Conservation (phyloP, 2,113 vertebrate genomes). For the Calonectris borealis region DNA sequence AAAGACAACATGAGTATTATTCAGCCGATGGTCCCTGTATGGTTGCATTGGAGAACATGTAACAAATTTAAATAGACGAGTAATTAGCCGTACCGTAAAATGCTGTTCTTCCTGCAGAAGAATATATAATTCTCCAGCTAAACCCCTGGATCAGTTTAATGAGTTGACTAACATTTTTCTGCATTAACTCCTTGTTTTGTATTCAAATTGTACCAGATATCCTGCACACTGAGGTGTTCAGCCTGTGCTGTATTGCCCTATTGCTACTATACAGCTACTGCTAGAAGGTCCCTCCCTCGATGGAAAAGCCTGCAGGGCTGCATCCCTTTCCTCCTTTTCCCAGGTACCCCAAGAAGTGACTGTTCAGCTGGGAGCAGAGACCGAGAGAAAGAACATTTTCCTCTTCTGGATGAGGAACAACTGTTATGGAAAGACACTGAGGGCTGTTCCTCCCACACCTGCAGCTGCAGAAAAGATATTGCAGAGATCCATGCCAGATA, state of each 20-base stretch:
- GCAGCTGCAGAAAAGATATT: neutral
- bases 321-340: neutral
- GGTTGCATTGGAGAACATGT: rapidly evolving
- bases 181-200: neutral
- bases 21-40: neutral
- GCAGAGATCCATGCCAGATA: neutral
- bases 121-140: neutral
- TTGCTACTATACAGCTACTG: neutral
- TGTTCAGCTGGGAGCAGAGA: neutral
- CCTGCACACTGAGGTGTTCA: neutral
- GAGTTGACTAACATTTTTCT: neutral
- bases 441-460: neutral
- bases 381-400: neutral
- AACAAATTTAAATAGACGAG: neutral
- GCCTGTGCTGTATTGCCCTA: neutral
- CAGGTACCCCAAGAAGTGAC: neutral
- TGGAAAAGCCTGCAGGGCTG: neutral
- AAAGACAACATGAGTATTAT: neutral
- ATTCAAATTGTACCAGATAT: neutral
- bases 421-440: neutral
- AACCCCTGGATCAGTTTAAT: neutral
- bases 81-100: neutral
- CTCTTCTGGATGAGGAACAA: neutral
- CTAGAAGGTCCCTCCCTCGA: neutral
- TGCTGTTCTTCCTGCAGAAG: neutral